These are phyloP conservation scores for Lasioglossum malachurum DNA, from an alignment of 2,888 invertebrate species.

Conservation along the genomic window DNA sequence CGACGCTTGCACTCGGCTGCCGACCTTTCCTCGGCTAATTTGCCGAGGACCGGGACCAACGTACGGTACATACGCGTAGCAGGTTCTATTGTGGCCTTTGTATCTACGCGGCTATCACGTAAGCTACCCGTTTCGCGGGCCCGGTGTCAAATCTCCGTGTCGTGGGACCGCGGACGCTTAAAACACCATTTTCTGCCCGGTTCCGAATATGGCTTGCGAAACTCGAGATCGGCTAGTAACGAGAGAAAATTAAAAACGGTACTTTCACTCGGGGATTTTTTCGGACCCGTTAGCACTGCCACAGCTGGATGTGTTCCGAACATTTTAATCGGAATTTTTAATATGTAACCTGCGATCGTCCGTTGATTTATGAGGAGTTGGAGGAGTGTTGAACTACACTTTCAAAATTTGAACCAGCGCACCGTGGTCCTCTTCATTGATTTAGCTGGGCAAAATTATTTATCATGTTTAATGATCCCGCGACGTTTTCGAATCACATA, in stretches of 20 bases:
- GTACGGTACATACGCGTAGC: slow-evolving; percentile 23
- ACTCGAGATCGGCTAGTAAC: background rate
- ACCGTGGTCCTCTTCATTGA: no score
- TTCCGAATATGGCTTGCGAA: background rate
- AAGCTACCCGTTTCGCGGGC: slow-evolving; percentile 75
- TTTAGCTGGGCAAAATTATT: no score
- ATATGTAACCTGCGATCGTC: background rate
- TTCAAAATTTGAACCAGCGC: background rate
- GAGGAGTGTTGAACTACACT: no score
- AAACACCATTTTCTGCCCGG: slow-evolving; percentile 47
- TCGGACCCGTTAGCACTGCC: background rate
- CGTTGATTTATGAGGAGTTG: no score
- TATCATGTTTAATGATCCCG: no score
- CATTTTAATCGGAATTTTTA: background rate
- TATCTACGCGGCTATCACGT: slow-evolving; percentile 32
- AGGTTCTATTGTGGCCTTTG: background rate
- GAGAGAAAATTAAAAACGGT: slow-evolving; percentile 2
- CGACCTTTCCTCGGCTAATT: slow-evolving; percentile 57
- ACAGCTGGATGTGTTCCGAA: background rate
- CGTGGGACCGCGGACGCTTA: slow-evolving; percentile 78
- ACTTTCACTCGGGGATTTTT: background rate
- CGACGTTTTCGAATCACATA: no score
- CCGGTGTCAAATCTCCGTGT: slow-evolving; percentile 82
- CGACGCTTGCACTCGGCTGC: slow-evolving; percentile 19
- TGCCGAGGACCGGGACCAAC: slow-evolving; percentile 19